Evolutionary conservation across 2,888 invertebrate genomes (phyloP), one percentile per base, ranked within the genome.

Genomic region (Gandaritis pyraliata): DNA sequence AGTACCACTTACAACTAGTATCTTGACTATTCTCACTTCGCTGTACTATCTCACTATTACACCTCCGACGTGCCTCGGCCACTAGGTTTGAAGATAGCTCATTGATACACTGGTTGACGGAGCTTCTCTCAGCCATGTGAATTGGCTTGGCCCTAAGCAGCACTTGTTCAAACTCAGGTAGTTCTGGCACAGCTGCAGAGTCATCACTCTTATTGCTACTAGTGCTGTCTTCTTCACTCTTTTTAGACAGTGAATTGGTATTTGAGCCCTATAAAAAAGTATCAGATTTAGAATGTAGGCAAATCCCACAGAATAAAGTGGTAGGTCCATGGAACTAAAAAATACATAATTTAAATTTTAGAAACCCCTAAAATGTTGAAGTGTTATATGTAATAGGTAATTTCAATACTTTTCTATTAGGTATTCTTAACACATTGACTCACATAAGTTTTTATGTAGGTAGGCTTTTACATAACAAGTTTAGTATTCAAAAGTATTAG

Each of bases 21-120:
- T 87, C 81, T 85, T 89, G 78, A 83, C 86, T 82, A 74, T 76
- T 82, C 56, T 91, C 90, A 73, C 76, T 85, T 74, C 87, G 82
- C 72, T 88, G 88, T 18, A 92, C 87, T 69, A 93, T 84, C 79
- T 93, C 93, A 78, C 93, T 93, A 63, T 90, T 90, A 66, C 93
- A 93, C 64, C 93, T 84, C 72, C 92, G 89, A 53, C 87, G 75
- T 23, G 84, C 87, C 63, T 90, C 92, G 1, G 85, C 87, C 23
- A 85, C 87, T 50, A 92, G 76, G 69, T 92, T 93, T n/a, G 93
- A 89, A 41, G 95, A 95, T 70, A 96, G 85, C 81, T 96, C 96
- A 74, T 94, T 95, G 72, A 96, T 95, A 80, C 95, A 96, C 84
- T 95, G 95, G 75, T 94, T 94, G 10, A 94, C 92, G 1, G 92